Evolutionary conservation across 30 jellyfish, hydroid and myxozoan species (phyloP).

Genomic region (Turritopsis dohrnii): DNA sequence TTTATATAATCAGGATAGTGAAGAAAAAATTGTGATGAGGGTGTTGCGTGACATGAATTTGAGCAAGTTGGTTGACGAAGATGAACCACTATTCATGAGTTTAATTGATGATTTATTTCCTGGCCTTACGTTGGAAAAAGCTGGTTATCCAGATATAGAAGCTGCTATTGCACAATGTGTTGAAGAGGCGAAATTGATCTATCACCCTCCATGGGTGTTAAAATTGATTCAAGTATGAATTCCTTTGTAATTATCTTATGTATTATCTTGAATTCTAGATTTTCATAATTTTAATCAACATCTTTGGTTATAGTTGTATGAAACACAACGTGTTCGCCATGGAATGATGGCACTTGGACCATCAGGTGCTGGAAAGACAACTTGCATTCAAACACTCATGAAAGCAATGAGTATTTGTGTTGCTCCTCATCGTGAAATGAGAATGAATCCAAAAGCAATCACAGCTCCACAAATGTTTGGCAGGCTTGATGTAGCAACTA

Average conservation of each 20-base stretch:
- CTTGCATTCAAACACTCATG: slow-evolving; percentile 72
- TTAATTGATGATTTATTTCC: slow-evolving; percentile 81
- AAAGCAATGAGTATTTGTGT: slow-evolving; percentile 77
- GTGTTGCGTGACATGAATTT: slow-evolving; percentile 88
- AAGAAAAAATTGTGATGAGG: slow-evolving; percentile 78
- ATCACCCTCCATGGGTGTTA: slow-evolving; percentile 74
- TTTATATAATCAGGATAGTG: slow-evolving; percentile 96
- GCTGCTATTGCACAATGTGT: slow-evolving; percentile 66
- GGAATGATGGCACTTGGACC: slow-evolving; percentile 93
- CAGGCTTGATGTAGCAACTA: slow-evolving; percentile 72
- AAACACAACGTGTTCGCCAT: slow-evolving; percentile 82
- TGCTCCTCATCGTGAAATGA: slow-evolving; percentile 72
- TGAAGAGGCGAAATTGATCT: slow-evolving; percentile 64
- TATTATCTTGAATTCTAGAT: too few relatives aligned
- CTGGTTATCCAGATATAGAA: slow-evolving; percentile 77
- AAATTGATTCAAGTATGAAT: slow-evolving; percentile 60
- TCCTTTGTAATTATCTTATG: neutral
- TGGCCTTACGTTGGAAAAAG: slow-evolving; percentile 70
- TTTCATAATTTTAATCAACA: too few relatives aligned
- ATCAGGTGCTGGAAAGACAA: slow-evolving; percentile 82
- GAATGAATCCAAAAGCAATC: slow-evolving; percentile 90
- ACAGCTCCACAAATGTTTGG: slow-evolving; percentile 97
- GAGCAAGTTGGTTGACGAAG: slow-evolving; percentile 56
- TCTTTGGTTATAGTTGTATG: slow-evolving; percentile 54
- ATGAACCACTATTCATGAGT: slow-evolving; percentile 80